phyloP scores from a whole-genome alignment of 2,888 invertebrate genomes.

The Chrysina gloriosa region DNA sequence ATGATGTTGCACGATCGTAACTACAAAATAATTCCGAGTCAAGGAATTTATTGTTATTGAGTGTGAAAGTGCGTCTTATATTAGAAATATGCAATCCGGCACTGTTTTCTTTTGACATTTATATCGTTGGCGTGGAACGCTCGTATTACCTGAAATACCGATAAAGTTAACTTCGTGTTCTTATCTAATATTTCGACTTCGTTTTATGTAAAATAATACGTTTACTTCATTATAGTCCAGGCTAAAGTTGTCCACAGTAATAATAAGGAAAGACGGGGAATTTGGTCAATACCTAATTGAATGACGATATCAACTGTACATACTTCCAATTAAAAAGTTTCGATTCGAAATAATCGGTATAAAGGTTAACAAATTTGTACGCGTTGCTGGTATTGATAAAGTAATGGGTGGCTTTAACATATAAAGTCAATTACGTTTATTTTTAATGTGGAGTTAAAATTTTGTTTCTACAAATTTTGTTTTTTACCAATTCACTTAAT shows the following conservation, averaged over 20 bases:
- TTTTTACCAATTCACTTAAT: too few species aligned
- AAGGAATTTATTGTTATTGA: conserved; percentile 26
- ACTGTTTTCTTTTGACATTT: conserved; percentile 13
- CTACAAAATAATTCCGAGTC: conserved; percentile 7
- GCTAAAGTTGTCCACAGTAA: neutral
- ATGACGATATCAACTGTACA: neutral
- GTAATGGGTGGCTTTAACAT: neutral
- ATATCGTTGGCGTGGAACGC: neutral
- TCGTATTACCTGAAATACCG: neutral
- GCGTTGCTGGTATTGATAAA: neutral
- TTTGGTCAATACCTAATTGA: neutral
- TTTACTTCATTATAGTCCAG: neutral
- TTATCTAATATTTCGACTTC: neutral
- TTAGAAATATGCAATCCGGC: conserved; percentile 23
- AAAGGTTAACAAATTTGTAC: neutral
- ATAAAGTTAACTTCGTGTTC: neutral
- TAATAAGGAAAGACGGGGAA: neutral
- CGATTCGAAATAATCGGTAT: neutral
- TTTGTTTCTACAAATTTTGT: neutral
- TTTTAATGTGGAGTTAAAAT: neutral
- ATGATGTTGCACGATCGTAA: conserved; percentile 12
- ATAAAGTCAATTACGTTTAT: neutral
- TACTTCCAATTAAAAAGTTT: neutral
- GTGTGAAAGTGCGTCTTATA: conserved; percentile 24
- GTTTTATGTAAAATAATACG: neutral